Percentiles rank a stretch among this genome's conserved stretches.
phyloP scores from a whole-genome alignment of 1,140 invertebrate genomes.

The Trinorchestia longiramus region DNA sequence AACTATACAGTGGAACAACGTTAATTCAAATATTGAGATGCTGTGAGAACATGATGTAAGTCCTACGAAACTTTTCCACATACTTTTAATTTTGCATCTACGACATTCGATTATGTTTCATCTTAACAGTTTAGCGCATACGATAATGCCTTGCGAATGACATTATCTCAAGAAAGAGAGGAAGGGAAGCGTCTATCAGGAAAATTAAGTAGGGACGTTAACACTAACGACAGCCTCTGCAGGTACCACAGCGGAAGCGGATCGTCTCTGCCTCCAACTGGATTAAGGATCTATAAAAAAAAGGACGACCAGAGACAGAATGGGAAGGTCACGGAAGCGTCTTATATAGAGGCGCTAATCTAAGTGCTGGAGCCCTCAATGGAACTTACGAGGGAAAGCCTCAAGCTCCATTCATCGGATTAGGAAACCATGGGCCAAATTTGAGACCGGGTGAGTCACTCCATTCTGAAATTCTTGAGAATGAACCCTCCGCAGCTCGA shows the following conservation, averaged over 20 bases:
- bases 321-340: not conserved
- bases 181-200: not conserved
- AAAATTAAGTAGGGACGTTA: not conserved
- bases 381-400: slow-evolving; percentile 12
- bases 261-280: not conserved
- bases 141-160: not conserved
- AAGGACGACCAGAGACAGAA: not conserved
- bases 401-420: not conserved
- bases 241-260: not conserved
- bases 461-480: slow-evolving; percentile 31
- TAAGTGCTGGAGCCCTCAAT: slow-evolving; percentile 6
- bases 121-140: not conserved
- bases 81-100: not conserved
- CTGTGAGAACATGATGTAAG: too few species aligned
- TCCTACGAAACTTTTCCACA: too few species aligned
- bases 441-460: not conserved
- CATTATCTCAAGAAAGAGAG: not conserved
- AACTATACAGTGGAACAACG: too few species aligned
- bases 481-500: not conserved
- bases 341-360: slow-evolving; percentile 3
- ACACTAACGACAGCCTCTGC: not conserved
- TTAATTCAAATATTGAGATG: too few species aligned
- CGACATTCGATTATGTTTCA: not conserved
- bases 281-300: not conserved
- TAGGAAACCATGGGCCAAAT: not conserved